Evolutionary conservation across 2,888 invertebrate genomes (phyloP).

Genomic region (Phaedon cochleariae): DNA sequence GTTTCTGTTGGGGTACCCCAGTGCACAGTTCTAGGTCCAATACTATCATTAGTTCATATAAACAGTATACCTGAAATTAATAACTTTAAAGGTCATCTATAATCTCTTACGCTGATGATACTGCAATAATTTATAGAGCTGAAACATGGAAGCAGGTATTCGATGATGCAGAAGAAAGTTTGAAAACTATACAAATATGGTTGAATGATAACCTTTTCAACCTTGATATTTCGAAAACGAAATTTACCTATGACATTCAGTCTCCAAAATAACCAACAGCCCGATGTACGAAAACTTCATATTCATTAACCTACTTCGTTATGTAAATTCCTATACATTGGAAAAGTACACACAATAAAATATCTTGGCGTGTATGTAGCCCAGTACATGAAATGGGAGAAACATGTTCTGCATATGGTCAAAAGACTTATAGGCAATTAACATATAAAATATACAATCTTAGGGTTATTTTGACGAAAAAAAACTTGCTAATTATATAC

Average conservation of each 20-base stretch:
- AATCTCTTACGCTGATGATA: constrained; percentile 5
- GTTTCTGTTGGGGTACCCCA: not conserved
- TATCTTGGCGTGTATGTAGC: not conserved
- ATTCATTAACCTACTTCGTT: constrained; percentile 5
- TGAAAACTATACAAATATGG: constrained; percentile 5
- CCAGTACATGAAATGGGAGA: constrained; percentile 9
- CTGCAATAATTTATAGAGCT: constrained; percentile 1
- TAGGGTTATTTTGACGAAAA: no score
- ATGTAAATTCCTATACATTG: constrained; percentile 1
- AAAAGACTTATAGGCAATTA: not conserved
- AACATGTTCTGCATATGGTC: no score
- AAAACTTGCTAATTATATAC: no score
- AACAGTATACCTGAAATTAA: constrained; percentile 7
- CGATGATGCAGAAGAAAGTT: constrained; percentile 6
- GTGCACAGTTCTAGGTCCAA: constrained; percentile 5
- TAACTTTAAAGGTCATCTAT: constrained; percentile 4
- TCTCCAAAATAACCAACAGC: no score
- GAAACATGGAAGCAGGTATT: constrained; percentile 4
- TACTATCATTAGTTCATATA: no score
- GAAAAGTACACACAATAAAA: not conserved
- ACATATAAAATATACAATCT: no score
- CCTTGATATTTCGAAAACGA: constrained; percentile 2
- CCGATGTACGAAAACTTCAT: not conserved
- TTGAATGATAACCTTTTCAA: no score
- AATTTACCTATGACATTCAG: constrained; percentile 5